Evolutionary conservation across 2,113 vertebrate genomes (phyloP).

Genomic region (Anseranas semipalmata): DNA sequence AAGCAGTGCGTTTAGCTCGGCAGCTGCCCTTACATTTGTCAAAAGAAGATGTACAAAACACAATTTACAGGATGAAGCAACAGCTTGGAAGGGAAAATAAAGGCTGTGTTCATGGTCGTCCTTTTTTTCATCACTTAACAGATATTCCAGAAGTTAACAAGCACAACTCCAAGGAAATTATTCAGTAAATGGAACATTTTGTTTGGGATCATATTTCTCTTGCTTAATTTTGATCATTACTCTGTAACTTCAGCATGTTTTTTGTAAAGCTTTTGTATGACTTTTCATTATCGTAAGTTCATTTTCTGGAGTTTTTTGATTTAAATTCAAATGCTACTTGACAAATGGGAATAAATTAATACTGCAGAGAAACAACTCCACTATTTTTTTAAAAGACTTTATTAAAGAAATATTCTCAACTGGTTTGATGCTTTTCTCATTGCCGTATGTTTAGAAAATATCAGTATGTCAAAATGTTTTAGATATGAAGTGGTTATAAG

Average conservation of each 20-base stretch:
- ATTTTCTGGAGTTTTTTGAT: neutral
- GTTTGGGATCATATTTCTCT: constrained; percentile 28
- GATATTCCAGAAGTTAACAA: constrained; percentile 81
- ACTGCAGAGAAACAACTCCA: neutral
- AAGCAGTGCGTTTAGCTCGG: constrained; percentile 90
- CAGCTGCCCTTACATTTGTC: constrained; percentile 87
- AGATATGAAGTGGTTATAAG: neutral
- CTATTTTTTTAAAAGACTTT: neutral
- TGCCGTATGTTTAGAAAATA: constrained; percentile 14
- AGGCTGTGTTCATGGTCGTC: constrained; percentile 89
- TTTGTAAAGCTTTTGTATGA: constrained; percentile 1
- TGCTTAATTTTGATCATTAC: constrained; percentile 28
- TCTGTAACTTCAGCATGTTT: constrained; percentile 35
- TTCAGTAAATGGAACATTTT: constrained; percentile 62
- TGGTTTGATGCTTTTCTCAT: constrained; percentile 6
- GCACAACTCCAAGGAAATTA: constrained; percentile 56
- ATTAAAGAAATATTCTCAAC: constrained; percentile 13
- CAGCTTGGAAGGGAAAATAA: constrained; percentile 82
- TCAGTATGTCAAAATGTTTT: neutral
- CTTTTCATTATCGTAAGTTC: neutral
- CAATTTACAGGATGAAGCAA: constrained; percentile 82
- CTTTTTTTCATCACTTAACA: constrained; percentile 87
- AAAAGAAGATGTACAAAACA: constrained; percentile 86
- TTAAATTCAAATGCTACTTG: constrained; percentile 11
- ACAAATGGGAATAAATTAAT: neutral